A percentile compares a stretch with the other conserved stretches of the same genome.
These are phyloP conservation scores for Abrostola tripartita DNA, from an alignment of 2,888 invertebrate species.

Conservation along the genomic window DNA sequence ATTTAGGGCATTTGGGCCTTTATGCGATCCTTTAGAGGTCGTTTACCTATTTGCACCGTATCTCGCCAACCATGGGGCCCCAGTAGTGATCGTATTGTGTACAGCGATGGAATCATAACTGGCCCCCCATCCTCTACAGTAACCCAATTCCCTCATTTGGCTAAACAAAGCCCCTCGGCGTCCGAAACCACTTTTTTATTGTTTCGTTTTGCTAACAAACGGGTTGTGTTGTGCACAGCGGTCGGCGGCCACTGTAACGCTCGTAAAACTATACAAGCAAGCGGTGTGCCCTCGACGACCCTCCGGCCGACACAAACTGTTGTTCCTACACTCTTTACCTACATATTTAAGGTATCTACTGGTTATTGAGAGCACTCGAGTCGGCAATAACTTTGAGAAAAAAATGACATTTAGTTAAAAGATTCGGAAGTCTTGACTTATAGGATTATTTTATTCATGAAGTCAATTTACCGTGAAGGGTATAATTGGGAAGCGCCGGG, in stretches of 20 bases:
- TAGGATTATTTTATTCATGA: conserved; percentile 1
- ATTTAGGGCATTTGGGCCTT: conserved; percentile 16
- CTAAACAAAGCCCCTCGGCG: conserved; percentile 45
- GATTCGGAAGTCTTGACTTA: neutral
- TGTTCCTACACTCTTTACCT: neutral
- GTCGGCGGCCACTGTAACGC: conserved; percentile 22
- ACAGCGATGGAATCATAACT: conserved; percentile 13
- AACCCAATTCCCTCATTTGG: conserved; percentile 49
- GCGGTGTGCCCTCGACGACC: conserved; percentile 26
- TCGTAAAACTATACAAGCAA: conserved; percentile 11
- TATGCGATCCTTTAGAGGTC: conserved; percentile 39
- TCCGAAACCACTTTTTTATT: conserved; percentile 53
- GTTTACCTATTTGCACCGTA: conserved; percentile 37
- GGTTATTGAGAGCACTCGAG: neutral
- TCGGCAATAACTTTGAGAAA: neutral
- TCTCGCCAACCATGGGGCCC: conserved; percentile 36
- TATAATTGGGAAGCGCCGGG: neutral
- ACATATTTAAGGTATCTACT: too few relatives aligned
- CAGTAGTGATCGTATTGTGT: conserved; percentile 24
- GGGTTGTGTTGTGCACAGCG: conserved; percentile 25
- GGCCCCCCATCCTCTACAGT: conserved; percentile 35
- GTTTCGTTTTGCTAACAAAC: conserved; percentile 48
- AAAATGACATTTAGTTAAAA: neutral
- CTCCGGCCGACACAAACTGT: conserved; percentile 19
- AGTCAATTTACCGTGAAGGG: neutral